phyloP scores from a whole-genome alignment of 2,113 vertebrate genomes.

The Oryzias woworae region DNA sequence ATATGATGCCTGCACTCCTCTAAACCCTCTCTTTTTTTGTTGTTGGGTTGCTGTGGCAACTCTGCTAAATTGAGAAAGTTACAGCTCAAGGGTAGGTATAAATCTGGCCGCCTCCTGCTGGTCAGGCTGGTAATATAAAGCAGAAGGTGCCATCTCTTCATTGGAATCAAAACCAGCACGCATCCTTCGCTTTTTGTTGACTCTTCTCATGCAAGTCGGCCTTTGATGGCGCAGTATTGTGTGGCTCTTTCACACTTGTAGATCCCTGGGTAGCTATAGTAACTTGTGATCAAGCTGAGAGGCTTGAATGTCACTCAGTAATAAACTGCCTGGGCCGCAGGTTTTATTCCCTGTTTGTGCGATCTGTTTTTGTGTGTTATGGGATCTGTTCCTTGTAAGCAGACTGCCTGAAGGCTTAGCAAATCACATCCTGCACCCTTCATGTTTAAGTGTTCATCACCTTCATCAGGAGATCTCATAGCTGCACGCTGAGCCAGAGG shows the following conservation, averaged over 20 bases:
- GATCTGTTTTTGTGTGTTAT: slow-evolving; percentile 50
- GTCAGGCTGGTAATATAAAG: slow-evolving; percentile 46
- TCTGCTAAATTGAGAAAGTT: slow-evolving; percentile 56
- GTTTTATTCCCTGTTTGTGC: slow-evolving; percentile 60
- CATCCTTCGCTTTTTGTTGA: not conserved
- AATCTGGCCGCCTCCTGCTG: slow-evolving; percentile 58
- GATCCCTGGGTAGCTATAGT: slow-evolving; percentile 23
- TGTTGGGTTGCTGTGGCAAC: slow-evolving; percentile 21
- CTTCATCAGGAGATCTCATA: slow-evolving; percentile 58
- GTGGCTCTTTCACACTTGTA: slow-evolving; percentile 15
- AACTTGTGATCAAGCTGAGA: slow-evolving; percentile 46
- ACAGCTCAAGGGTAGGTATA: slow-evolving; percentile 62
- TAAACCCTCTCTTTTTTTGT: not conserved
- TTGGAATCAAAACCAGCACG: slow-evolving; percentile 48
- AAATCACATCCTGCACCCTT: slow-evolving; percentile 60
- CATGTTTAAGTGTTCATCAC: slow-evolving; percentile 71
- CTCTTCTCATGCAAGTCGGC: slow-evolving; percentile 1
- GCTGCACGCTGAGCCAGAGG: slow-evolving; percentile 52
- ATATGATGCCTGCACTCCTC: slow-evolving; percentile 22
- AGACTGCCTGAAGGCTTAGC: slow-evolving; percentile 54
- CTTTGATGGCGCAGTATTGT: slow-evolving; percentile 19
- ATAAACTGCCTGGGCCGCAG: slow-evolving; percentile 51
- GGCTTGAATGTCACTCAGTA: slow-evolving; percentile 53
- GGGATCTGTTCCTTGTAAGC: slow-evolving; percentile 54
- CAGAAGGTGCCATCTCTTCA: slow-evolving; percentile 38